phyloP scores from a whole-genome alignment of 1,140 invertebrate genomes.

The Aradophagus sp. region DNA sequence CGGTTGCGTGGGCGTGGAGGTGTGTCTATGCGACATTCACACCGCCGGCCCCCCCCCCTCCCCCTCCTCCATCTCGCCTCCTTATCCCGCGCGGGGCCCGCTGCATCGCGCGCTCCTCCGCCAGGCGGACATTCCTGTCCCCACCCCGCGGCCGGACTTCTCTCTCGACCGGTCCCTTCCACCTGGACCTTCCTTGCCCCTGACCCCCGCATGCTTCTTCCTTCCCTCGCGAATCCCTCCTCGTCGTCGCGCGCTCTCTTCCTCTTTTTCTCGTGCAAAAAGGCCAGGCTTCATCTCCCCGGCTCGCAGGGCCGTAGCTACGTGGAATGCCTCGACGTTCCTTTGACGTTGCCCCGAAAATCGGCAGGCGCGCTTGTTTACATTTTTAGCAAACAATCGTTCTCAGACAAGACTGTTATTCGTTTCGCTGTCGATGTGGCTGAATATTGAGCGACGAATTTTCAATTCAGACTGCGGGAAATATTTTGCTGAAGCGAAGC shows the following conservation, averaged over 20 bases:
- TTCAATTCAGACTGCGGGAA: too few species aligned
- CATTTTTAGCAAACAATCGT: too few species aligned
- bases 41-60: constrained; percentile 22
- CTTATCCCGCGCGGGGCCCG: constrained; percentile 37
- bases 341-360: too few species aligned
- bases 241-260: constrained; percentile 9
- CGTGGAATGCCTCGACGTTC: constrained; percentile 17
- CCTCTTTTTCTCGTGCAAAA: constrained; percentile 22
- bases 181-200: constrained; percentile 1
- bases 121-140: constrained; percentile 21
- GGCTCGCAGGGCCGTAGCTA: constrained; percentile 22
- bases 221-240: constrained; percentile 21
- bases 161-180: constrained; percentile 9
- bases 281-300: constrained; percentile 31
- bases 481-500: too few species aligned
- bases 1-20: too few species aligned
- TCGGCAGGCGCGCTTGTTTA: too few species aligned
- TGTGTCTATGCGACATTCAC: too few species aligned
- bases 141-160: constrained; percentile 7
- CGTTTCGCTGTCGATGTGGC: too few species aligned
- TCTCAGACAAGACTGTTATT: too few species aligned
- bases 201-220: constrained; percentile 16
- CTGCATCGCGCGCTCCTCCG: too few species aligned
- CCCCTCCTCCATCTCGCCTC: constrained; percentile 6
- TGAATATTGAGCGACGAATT: too few species aligned